Evolutionary conservation across 2,113 vertebrate genomes (phyloP).

Genomic region (Epinephelus moara): DNA sequence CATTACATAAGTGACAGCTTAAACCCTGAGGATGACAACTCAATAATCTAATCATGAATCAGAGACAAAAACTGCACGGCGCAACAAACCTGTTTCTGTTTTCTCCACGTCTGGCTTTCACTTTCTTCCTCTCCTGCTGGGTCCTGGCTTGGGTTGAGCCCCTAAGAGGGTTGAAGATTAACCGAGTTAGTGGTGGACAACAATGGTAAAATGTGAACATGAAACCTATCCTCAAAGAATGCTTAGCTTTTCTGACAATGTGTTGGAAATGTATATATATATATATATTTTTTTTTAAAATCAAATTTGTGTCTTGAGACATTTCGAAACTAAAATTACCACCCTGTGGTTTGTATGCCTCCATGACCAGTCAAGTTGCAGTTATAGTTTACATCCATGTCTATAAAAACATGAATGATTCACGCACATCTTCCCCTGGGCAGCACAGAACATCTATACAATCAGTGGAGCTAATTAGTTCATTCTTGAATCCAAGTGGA

Average conservation of each 20-base stretch:
- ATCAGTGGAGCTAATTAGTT: no score
- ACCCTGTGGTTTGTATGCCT: no score
- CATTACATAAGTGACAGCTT: not conserved
- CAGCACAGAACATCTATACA: no score
- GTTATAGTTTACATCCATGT: no score
- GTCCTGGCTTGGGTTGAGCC: slow-evolving; percentile 81
- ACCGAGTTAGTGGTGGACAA: slow-evolving; percentile 71
- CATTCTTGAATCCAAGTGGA: no score
- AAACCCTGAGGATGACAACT: not conserved
- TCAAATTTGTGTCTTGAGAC: not conserved
- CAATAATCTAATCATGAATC: not conserved
- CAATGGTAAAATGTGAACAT: not conserved
- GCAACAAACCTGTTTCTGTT: slow-evolving; percentile 79
- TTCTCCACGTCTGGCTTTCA: slow-evolving; percentile 77
- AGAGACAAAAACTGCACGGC: not conserved
- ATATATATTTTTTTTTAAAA: not conserved
- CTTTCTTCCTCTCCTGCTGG: slow-evolving; percentile 88
- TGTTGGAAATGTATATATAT: not conserved
- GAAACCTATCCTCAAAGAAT: not conserved
- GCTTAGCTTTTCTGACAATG: not conserved
- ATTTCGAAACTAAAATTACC: not conserved
- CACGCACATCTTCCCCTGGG: no score
- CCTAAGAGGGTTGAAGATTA: slow-evolving; percentile 84
- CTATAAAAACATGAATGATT: no score
- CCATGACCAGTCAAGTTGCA: no score